A percentile compares a stretch with the other conserved stretches of the same genome.
Conservation (phyloP, 2,888 invertebrate genomes). For the Drosophila meridiana region DNA sequence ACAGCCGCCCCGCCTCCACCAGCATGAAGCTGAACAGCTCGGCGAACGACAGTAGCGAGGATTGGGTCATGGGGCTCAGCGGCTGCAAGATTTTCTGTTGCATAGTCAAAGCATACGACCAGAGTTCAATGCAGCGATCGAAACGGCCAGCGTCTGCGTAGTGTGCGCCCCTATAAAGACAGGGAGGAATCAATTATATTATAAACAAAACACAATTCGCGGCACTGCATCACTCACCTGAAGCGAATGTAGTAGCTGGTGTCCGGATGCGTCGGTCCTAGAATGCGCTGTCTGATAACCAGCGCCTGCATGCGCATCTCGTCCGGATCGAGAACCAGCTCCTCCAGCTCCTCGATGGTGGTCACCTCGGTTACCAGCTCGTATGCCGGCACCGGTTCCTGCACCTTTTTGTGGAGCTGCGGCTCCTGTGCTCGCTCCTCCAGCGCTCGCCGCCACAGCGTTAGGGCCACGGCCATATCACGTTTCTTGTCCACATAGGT, state of each 20-base stretch:
- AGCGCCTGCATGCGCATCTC: conserved; percentile 98
- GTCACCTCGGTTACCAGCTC: conserved; percentile 94
- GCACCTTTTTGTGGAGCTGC: conserved; percentile 90
- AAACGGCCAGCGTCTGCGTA: conserved; percentile 98
- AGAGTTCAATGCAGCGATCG: conserved; percentile 95
- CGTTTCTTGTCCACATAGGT: conserved; percentile 98
- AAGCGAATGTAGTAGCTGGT: conserved; percentile 98
- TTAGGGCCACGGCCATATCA: conserved; percentile 95
- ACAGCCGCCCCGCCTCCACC: conserved; percentile 91
- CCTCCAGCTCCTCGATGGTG: conserved; percentile 91
- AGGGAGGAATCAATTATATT: conserved; percentile 13
- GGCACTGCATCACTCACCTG: conserved; percentile 71
- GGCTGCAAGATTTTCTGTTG: conserved; percentile 97
- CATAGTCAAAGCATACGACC: conserved; percentile 99
- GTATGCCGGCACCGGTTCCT: conserved; percentile 93
- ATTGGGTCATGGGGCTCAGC: conserved; percentile 97
- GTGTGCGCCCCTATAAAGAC: conserved; percentile 90
- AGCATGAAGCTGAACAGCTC: conserved; percentile 98
- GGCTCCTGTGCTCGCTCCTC: conserved; percentile 90
- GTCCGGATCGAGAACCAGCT: conserved; percentile 96
- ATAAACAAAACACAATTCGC: too few species aligned
- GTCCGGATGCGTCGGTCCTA: conserved; percentile 97
- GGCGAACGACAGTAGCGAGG: conserved; percentile 96
- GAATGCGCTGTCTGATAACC: conserved; percentile 95
- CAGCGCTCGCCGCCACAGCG: conserved; percentile 96